phyloP scores from a whole-genome alignment of 2,888 invertebrate species.

The Eueremaeus valkanovi region DNA sequence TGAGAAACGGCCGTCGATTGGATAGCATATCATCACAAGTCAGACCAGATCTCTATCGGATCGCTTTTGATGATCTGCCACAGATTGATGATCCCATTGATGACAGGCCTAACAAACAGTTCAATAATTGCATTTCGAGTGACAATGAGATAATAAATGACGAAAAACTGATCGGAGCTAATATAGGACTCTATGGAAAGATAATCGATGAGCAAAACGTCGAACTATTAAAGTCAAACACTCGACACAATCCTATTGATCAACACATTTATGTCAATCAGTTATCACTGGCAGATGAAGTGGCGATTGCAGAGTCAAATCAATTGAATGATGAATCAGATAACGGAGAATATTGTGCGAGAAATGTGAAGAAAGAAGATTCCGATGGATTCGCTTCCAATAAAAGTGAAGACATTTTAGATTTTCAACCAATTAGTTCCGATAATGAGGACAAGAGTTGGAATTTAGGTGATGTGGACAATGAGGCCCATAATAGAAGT shows the following conservation, averaged over 20 bases:
- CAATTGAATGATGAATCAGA: not conserved
- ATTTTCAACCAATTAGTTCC: not conserved
- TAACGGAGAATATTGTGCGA: not conserved
- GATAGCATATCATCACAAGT: not conserved
- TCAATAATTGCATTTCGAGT: constrained; percentile 27
- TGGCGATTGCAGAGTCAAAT: not conserved
- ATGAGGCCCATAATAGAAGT: not conserved
- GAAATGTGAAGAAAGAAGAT: not conserved
- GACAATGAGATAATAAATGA: constrained; percentile 18
- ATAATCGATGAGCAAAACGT: constrained; percentile 24
- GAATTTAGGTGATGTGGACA: not conserved
- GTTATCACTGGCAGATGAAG: constrained; percentile 29
- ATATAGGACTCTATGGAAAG: constrained; percentile 4
- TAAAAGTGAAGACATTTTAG: not conserved
- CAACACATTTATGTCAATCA: constrained; percentile 30
- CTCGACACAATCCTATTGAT: not conserved
- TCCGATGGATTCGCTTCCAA: not conserved
- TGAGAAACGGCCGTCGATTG: not conserved
- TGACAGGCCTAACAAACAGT: not conserved
- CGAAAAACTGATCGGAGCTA: not conserved
- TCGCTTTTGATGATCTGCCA: constrained; percentile 19
- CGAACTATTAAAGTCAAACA: not conserved
- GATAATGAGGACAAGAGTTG: not conserved
- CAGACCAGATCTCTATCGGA: constrained; percentile 31
- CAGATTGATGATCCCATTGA: constrained; percentile 15